Conservation (phyloP, 1,140 invertebrate species). For the Leucophenga varia region DNA sequence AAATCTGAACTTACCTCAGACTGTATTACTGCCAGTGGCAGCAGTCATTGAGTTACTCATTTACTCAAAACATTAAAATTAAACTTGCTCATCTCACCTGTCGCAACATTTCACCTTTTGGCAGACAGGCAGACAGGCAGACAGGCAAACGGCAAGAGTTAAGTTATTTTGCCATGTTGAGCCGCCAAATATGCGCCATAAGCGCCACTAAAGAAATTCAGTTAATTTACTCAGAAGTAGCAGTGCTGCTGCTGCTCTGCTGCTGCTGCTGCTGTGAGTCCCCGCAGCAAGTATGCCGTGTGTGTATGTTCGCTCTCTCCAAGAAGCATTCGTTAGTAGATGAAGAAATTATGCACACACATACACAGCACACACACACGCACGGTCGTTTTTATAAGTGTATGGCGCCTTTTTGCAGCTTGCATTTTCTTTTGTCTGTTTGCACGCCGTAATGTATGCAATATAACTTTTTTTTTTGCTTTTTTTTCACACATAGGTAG, state of each 20-base stretch:
- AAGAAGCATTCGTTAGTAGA: neutral
- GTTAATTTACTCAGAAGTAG: constrained; percentile 53
- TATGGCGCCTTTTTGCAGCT: too few relatives aligned
- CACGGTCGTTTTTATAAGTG: too few relatives aligned
- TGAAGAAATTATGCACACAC: too few relatives aligned
- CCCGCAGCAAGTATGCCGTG: too few relatives aligned
- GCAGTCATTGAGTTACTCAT: too few relatives aligned
- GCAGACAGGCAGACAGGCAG: constrained; percentile 2
- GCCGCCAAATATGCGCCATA: constrained; percentile 44
- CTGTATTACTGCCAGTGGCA: too few relatives aligned
- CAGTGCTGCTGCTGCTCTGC: constrained; percentile 15
- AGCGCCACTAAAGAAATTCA: constrained; percentile 48
- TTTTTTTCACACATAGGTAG: constrained; percentile 40
- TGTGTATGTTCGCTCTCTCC: neutral
- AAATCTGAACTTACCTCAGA: too few relatives aligned
- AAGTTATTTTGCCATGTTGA: constrained; percentile 23
- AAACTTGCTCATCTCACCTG: too few relatives aligned
- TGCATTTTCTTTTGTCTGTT: constrained; percentile 46
- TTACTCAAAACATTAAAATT: too few relatives aligned
- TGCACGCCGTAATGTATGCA: constrained; percentile 51
- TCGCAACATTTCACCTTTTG: too few relatives aligned
- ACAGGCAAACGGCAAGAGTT: constrained; percentile 9
- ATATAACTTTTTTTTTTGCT: constrained; percentile 33
- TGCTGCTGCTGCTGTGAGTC: constrained; percentile 5
- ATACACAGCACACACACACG: too few relatives aligned